A percentile compares a stretch with the other conserved stretches of the same genome.
These are phyloP conservation scores for Lithobates pipiens DNA, from an alignment of 2,797 vertebrate species.

Conservation along the genomic window DNA sequence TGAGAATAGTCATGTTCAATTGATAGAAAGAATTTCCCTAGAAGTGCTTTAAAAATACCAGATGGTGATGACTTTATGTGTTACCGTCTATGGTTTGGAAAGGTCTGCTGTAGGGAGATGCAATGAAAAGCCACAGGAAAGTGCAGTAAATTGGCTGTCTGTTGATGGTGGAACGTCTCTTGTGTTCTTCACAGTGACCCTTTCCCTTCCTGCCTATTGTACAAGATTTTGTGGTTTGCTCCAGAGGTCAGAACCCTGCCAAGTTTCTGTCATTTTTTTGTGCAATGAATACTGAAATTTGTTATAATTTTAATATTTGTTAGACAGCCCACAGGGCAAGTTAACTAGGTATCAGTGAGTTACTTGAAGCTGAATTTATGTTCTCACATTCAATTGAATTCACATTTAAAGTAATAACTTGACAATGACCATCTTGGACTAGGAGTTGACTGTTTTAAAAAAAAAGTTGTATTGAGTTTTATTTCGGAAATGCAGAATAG, in stretches of 20 bases:
- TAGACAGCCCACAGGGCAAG: neutral
- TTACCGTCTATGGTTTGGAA: neutral
- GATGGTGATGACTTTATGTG: neutral
- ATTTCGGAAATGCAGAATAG: no score
- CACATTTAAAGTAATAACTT: no score
- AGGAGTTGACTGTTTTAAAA: no score
- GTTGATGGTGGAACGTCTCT: neutral
- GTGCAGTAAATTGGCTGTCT: constrained; percentile 1
- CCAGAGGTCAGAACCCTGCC: constrained; percentile 17
- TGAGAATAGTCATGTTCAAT: neutral
- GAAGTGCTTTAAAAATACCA: neutral
- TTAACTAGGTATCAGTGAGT: neutral
- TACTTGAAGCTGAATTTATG: neutral
- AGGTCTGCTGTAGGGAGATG: neutral
- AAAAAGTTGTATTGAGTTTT: no score
- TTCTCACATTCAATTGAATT: neutral
- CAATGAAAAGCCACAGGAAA: neutral
- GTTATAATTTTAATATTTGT: neutral
- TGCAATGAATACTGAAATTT: neutral
- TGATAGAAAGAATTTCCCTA: neutral
- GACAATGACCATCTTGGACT: no score
- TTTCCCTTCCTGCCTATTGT: constrained; percentile 15
- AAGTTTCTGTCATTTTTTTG: constrained; percentile 1
- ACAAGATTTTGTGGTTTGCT: constrained; percentile 12
- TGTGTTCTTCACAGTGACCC: neutral